These are phyloP conservation scores for Leptopilina drosophilae DNA, from an alignment of 2,888 invertebrate genomes.

Conservation along the genomic window DNA sequence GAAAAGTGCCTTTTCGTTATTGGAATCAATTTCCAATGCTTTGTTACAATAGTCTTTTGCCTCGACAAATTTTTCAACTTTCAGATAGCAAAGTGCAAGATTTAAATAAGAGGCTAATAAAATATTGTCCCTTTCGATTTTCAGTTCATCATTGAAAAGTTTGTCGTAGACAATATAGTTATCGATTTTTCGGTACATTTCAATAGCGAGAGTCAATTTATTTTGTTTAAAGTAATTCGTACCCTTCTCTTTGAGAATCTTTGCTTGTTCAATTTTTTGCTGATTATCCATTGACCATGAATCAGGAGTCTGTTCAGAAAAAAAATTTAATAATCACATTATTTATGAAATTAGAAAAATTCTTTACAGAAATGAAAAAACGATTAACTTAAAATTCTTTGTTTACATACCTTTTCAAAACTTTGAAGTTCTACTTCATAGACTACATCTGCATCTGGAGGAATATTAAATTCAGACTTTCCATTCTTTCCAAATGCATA, in stretches of 20 bases:
- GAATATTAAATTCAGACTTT: slow-evolving; percentile 85
- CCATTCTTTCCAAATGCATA: slow-evolving; percentile 89
- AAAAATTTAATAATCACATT: background rate
- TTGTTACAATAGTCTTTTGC: slow-evolving; percentile 87
- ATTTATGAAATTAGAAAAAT: background rate
- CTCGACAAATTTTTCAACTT: slow-evolving; percentile 84
- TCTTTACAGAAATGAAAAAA: background rate
- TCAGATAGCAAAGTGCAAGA: slow-evolving; percentile 88
- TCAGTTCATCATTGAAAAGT: slow-evolving; percentile 63
- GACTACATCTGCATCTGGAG: slow-evolving; percentile 86
- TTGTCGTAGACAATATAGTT: slow-evolving; percentile 79
- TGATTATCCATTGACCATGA: slow-evolving; percentile 88
- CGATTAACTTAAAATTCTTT: too few relatives aligned
- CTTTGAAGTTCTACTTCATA: slow-evolving; percentile 89
- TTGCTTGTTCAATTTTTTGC: slow-evolving; percentile 90
- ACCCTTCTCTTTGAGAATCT: slow-evolving; percentile 92
- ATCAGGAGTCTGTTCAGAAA: slow-evolving; percentile 82
- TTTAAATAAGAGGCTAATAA: slow-evolving; percentile 87
- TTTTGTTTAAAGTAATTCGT: slow-evolving; percentile 91
- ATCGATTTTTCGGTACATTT: slow-evolving; percentile 90
- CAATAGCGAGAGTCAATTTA: slow-evolving; percentile 88
- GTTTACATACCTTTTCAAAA: slow-evolving; percentile 85
- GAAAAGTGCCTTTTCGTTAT: slow-evolving; percentile 93
- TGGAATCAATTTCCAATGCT: slow-evolving; percentile 85
- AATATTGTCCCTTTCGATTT: slow-evolving; percentile 79